Conservation (phyloP, 1,140 invertebrate genomes). For the Dreissena polymorpha region DNA sequence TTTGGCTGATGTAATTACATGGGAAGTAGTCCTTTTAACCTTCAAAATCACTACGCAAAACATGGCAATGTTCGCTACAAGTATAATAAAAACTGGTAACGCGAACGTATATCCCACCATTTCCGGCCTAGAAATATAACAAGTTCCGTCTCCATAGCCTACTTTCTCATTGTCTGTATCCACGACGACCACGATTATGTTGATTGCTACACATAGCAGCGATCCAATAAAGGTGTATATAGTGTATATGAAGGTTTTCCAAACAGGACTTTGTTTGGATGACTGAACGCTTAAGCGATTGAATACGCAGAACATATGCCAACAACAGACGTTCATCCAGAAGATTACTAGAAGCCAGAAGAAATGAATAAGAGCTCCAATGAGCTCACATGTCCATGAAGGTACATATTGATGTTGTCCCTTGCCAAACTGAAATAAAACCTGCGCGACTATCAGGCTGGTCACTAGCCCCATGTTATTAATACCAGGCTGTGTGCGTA, state of each 20-base stretch:
- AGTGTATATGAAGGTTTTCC: neutral
- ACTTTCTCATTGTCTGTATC: neutral
- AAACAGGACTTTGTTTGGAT: neutral
- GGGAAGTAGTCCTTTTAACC: neutral
- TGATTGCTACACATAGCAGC: neutral
- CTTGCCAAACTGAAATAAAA: conserved; percentile 77
- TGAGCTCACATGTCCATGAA: conserved; percentile 69
- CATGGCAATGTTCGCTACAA: conserved; percentile 11
- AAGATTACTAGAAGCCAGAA: conserved; percentile 95
- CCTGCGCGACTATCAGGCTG: conserved; percentile 77
- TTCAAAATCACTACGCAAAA: conserved; percentile 4
- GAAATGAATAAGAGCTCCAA: conserved; percentile 92
- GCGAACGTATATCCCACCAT: conserved; percentile 28
- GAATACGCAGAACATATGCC: conserved; percentile 80
- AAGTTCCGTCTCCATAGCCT: conserved; percentile 27
- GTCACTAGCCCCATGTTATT: conserved; percentile 78
- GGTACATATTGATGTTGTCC: neutral
- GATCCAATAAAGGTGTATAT: neutral
- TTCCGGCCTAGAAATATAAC: neutral
- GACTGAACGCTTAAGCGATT: neutral
- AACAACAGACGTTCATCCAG: conserved; percentile 96
- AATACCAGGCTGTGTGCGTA: conserved; percentile 79
- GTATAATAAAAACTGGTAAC: conserved; percentile 3
- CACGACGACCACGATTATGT: neutral
- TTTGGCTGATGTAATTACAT: conserved; percentile 6